Percentiles rank a stretch among this genome's conserved stretches.
Conservation (phyloP, 2,113 vertebrate species). For the Pollachius pollachius region DNA sequence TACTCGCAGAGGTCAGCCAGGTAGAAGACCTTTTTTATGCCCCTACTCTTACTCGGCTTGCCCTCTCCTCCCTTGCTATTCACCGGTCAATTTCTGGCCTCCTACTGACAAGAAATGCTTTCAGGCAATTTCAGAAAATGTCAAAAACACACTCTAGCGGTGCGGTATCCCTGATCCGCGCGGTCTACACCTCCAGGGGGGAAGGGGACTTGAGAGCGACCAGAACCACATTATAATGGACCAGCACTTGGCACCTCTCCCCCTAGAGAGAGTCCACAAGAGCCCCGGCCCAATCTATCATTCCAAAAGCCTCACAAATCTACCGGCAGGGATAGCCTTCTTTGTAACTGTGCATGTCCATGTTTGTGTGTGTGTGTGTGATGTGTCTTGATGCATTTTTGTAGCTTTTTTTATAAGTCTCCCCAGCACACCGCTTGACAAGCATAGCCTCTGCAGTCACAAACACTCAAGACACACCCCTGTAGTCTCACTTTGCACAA, state of each 20-base stretch:
- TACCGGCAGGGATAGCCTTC: conserved; percentile 10
- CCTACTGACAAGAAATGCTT: conserved; percentile 38
- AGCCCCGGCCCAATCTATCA: conserved; percentile 36
- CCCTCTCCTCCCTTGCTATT: neutral
- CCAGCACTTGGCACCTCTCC: conserved; percentile 51
- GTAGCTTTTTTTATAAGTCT: neutral
- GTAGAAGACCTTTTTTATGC: too few species aligned
- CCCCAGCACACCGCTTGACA: conserved; percentile 12
- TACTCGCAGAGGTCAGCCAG: too few species aligned
- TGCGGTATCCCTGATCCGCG: conserved; percentile 34
- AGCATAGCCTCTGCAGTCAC: neutral
- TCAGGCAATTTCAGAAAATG: conserved; percentile 60
- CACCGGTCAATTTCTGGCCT: conserved; percentile 20
- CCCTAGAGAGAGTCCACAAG: conserved; percentile 35
- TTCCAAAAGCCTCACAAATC: conserved; percentile 26
- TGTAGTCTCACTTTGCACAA: conserved; percentile 3
- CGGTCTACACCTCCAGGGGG: conserved; percentile 13
- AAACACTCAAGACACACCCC: conserved; percentile 1
- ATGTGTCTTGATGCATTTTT: neutral
- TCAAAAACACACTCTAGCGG: conserved; percentile 44
- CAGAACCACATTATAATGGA: conserved; percentile 48
- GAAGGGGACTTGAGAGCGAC: conserved; percentile 29
- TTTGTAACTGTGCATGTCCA: neutral
- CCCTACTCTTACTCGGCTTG: too few species aligned
- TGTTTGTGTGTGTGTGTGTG: conserved; percentile 4